phyloP scores from a whole-genome alignment of 2,797 vertebrate genomes.

The Bovichtus diacanthus region DNA sequence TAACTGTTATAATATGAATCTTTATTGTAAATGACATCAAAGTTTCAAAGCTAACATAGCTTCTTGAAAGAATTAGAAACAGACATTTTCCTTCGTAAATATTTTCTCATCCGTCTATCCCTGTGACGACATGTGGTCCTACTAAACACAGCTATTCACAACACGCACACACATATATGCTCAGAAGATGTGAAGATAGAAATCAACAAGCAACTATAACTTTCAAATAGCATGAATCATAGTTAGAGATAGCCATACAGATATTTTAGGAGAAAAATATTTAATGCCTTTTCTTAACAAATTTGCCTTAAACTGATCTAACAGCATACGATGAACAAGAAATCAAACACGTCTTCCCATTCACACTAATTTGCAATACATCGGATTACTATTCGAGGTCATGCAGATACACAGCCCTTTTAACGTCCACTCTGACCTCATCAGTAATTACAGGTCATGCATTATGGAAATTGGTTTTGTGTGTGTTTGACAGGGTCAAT shows the following conservation, averaged over 20 bases:
- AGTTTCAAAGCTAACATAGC: background rate
- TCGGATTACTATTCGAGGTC: constrained; percentile 52
- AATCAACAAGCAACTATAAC: background rate
- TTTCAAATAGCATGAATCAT: background rate
- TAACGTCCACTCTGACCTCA: constrained; percentile 73
- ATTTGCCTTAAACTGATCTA: constrained; percentile 30
- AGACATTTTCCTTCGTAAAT: background rate
- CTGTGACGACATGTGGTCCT: background rate
- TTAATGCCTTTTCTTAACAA: background rate
- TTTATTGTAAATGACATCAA: background rate
- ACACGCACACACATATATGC: background rate
- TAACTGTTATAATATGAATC: background rate
- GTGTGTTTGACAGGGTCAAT: constrained; percentile 69
- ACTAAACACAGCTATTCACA: background rate
- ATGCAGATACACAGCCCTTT: constrained; percentile 59
- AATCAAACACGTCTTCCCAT: constrained; percentile 46
- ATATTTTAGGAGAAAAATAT: background rate
- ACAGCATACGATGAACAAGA: constrained; percentile 20
- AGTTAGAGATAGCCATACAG: background rate
- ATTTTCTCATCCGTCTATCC: background rate
- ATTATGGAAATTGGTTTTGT: constrained; percentile 79
- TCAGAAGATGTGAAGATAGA: background rate
- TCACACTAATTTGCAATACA: constrained; percentile 51
- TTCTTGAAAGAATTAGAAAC: background rate
- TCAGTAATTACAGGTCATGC: constrained; percentile 80